Percentiles rank a stretch among this genome's conserved stretches.
Evolutionary conservation across 1,140 invertebrate genomes (phyloP).

Genomic region (Pissodes strobi): DNA sequence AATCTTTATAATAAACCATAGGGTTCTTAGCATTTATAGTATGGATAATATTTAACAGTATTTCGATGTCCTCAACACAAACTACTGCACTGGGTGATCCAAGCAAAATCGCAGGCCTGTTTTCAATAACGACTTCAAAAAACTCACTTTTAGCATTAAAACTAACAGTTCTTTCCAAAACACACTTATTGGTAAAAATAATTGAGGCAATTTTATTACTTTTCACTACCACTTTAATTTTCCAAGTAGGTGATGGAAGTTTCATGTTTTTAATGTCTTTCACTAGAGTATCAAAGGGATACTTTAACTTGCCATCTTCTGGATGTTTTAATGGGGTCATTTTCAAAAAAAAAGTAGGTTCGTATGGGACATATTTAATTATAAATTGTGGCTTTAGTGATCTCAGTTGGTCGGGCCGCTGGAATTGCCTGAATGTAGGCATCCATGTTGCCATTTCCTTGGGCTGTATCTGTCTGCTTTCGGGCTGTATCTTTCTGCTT

Average conservation of each 20-base stretch:
- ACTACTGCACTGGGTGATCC: conserved; percentile 27
- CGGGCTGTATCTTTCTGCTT: neutral
- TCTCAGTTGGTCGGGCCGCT: neutral
- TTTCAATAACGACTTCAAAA: conserved; percentile 35
- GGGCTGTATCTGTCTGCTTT: neutral
- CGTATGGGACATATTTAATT: conserved; percentile 15
- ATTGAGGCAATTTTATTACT: conserved; percentile 36
- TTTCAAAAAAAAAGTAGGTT: conserved; percentile 31
- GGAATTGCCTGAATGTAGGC: neutral
- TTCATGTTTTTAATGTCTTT: conserved; percentile 42
- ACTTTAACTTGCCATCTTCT: conserved; percentile 34
- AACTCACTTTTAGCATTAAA: conserved; percentile 36
- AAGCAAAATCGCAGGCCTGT: conserved; percentile 33
- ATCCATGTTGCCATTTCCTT: conserved; percentile 17
- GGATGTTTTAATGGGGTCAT: conserved; percentile 16
- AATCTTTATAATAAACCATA: conserved; percentile 39
- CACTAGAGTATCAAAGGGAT: conserved; percentile 35
- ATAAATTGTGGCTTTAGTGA: conserved; percentile 23
- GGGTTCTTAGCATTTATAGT: conserved; percentile 31
- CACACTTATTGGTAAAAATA: conserved; percentile 39
- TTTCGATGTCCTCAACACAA: conserved; percentile 35
- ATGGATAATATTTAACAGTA: conserved; percentile 36
- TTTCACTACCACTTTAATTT: conserved; percentile 40
- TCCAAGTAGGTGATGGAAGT: conserved; percentile 38
- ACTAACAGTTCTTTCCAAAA: conserved; percentile 34